A percentile compares a stretch with the other conserved stretches of the same genome.
Conservation (phyloP, 2,797 vertebrate species). For the Zalophus californianus region DNA sequence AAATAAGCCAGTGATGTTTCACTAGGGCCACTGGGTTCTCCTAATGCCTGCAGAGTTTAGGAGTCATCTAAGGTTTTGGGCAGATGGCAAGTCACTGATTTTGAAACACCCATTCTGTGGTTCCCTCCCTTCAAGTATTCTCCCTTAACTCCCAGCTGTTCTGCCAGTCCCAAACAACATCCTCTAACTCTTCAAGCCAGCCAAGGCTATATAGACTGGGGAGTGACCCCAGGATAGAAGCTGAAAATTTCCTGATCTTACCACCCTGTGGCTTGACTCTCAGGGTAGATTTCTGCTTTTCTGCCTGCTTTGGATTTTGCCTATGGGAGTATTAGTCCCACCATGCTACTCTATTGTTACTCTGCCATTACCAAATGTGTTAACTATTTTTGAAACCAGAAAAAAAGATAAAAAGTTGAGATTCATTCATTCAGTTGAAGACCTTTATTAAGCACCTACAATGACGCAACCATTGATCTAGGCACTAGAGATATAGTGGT, state of each 20-base stretch:
- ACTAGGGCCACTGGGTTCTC: not conserved
- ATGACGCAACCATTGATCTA: not conserved
- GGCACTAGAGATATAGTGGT: not conserved
- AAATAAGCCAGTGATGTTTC: not conserved
- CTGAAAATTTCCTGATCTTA: not conserved
- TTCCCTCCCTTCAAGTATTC: not conserved
- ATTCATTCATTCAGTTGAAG: not conserved
- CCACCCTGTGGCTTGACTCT: not conserved
- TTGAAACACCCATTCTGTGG: not conserved
- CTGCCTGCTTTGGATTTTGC: not conserved
- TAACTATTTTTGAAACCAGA: constrained; percentile 27
- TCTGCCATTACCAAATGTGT: not conserved
- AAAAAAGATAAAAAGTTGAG: not conserved
- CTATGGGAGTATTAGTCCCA: not conserved
- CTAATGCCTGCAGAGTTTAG: not conserved
- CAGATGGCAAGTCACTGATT: not conserved
- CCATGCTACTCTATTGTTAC: not conserved
- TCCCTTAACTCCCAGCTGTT: not conserved
- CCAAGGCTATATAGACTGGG: not conserved
- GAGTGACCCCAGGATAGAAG: not conserved
- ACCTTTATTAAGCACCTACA: not conserved
- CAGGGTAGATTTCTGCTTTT: not conserved
- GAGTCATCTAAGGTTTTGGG: not conserved
- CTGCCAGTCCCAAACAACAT: not conserved
- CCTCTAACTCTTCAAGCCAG: not conserved